These are phyloP conservation scores for Xiphophorus maculatus DNA, from an alignment of 2,113 vertebrate genomes.

Conservation along the genomic window DNA sequence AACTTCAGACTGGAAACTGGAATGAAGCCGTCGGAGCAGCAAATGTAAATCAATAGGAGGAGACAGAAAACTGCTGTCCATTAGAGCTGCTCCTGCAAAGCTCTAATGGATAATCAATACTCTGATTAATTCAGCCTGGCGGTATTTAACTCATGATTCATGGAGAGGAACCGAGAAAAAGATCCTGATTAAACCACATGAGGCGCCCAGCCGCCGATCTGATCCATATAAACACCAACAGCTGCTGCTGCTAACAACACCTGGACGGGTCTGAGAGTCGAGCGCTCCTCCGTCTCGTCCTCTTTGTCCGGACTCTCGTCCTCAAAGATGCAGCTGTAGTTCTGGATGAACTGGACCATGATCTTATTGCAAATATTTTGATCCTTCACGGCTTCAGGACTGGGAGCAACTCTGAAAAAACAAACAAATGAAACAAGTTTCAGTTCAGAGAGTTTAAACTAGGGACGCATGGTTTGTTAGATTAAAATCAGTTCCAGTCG, in stretches of 20 bases:
- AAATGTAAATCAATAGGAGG: conserved; percentile 33
- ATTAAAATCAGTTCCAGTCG: no score
- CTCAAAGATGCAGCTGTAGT: conserved; percentile 85
- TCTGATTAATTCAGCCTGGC: conserved; percentile 14
- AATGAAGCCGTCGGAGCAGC: conserved; percentile 27
- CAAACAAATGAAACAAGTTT: neutral
- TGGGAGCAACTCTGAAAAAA: conserved; percentile 82
- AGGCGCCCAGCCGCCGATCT: conserved; percentile 13
- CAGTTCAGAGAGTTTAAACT: neutral
- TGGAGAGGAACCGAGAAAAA: conserved; percentile 14
- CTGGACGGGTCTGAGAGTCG: conserved; percentile 81
- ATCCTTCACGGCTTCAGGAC: conserved; percentile 88
- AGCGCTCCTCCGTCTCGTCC: conserved; percentile 64
- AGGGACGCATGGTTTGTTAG: no score
- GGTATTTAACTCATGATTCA: conserved; percentile 24
- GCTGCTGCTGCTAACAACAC: conserved; percentile 70
- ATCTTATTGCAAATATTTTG: conserved; percentile 92
- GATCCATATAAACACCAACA: conserved; percentile 33
- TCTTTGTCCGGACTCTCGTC: conserved; percentile 40
- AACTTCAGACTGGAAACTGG: conserved; percentile 34
- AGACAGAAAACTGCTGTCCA: conserved; percentile 6
- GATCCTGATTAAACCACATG: conserved; percentile 28
- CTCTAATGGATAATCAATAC: conserved; percentile 43
- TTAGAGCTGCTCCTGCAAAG: neutral
- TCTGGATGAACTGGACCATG: conserved; percentile 88